A percentile compares a stretch with the other conserved stretches of the same genome.
Conservation (phyloP, 2,888 invertebrate genomes). For the Phaedon cochleariae region DNA sequence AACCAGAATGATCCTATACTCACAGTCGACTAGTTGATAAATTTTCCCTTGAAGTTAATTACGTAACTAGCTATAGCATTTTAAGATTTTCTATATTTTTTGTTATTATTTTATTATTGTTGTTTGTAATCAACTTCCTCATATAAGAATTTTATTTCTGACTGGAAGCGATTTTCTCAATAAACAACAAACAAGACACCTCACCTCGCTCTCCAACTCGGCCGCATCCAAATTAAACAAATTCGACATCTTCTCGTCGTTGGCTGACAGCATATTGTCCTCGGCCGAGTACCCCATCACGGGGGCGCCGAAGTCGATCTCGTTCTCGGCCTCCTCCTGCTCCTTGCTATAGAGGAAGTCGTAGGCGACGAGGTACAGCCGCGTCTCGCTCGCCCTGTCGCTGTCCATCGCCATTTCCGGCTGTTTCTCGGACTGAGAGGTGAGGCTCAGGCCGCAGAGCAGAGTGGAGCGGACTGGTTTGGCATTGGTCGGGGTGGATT, state of each 20-base stretch:
- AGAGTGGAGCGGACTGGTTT: slow-evolving; percentile 61
- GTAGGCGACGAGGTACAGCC: slow-evolving; percentile 72
- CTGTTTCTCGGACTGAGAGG: slow-evolving; percentile 36
- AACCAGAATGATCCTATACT: no score
- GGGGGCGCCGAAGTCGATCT: slow-evolving; percentile 35
- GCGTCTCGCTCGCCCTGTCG: slow-evolving; percentile 29
- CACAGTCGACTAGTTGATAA: no score
- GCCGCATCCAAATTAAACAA: slow-evolving; percentile 38
- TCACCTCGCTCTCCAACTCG: slow-evolving; percentile 39
- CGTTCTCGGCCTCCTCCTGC: slow-evolving; percentile 60
- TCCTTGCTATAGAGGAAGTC: slow-evolving; percentile 74
- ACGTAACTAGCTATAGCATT: no score
- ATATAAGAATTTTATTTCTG: no score
- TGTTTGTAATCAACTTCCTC: no score
- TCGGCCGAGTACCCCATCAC: slow-evolving; percentile 23
- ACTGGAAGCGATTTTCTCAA: no score
- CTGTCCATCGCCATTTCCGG: slow-evolving; percentile 33
- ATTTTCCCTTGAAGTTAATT: no score
- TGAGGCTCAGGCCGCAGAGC: slow-evolving; percentile 64
- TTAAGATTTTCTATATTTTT: no score
- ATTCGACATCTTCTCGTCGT: slow-evolving; percentile 39
- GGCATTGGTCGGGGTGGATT: slow-evolving; percentile 28
- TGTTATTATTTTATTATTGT: no score
- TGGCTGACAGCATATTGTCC: slow-evolving; percentile 35
- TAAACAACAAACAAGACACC: no score